Conservation (phyloP, 2,113 vertebrate genomes). For the Nyctereutes procyonoides region DNA sequence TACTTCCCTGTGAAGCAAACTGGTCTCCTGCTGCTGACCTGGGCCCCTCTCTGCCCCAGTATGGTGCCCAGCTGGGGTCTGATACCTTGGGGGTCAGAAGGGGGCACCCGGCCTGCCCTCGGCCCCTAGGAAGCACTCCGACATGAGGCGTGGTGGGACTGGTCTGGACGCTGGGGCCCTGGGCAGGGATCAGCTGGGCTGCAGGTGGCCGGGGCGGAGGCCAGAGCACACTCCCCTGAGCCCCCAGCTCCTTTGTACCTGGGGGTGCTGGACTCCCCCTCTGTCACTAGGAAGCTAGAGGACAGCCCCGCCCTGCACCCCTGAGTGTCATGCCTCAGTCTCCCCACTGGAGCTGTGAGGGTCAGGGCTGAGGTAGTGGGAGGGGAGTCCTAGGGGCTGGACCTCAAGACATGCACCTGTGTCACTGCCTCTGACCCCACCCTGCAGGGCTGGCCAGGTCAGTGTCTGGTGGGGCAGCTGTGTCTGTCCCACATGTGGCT, state of each 20-base stretch:
- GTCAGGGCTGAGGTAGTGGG: too few species aligned
- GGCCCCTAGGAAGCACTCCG: not conserved
- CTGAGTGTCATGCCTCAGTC: not conserved
- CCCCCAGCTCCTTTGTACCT: not conserved
- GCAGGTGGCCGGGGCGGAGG: not conserved
- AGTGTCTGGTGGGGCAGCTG: not conserved
- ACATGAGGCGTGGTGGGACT: not conserved
- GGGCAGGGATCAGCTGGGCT: not conserved
- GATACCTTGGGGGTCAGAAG: not conserved
- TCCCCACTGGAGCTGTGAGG: not conserved
- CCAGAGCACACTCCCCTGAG: not conserved
- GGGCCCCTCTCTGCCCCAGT: not conserved
- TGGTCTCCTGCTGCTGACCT: not conserved
- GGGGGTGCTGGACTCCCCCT: not conserved
- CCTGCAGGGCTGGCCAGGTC: not conserved
- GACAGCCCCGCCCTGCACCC: not conserved
- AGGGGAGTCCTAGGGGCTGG: not conserved
- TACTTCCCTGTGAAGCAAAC: too few species aligned
- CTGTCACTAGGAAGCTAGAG: not conserved
- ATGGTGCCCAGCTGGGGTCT: not conserved
- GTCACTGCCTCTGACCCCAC: too few species aligned
- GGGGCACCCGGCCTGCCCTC: not conserved
- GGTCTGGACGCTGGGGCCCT: too few species aligned
- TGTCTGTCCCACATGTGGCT: not conserved
- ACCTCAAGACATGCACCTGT: not conserved